phyloP scores from a whole-genome alignment of 2,113 vertebrate genomes.

The Atlantisia rogersi region DNA sequence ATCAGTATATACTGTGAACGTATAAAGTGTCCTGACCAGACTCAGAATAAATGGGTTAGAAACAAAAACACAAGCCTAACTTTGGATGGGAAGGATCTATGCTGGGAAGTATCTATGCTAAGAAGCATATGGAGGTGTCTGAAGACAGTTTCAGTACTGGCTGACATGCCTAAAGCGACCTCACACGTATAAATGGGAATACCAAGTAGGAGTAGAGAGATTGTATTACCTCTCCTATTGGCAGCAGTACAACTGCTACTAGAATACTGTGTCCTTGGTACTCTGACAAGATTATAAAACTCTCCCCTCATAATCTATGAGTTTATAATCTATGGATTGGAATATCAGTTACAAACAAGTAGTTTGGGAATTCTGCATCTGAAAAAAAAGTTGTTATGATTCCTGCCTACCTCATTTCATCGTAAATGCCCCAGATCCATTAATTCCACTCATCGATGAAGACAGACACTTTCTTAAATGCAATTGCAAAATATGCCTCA shows the following conservation, averaged over 20 bases:
- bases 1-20: accelerated
- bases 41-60: neutral
- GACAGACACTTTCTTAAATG: neutral
- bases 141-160: neutral
- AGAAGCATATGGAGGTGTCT: neutral
- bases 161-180: neutral
- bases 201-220: conserved; percentile 34
- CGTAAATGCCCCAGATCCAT: neutral
- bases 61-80: neutral
- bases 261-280: conserved; percentile 55
- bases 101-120: neutral
- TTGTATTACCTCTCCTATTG: conserved; percentile 28
- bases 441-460: neutral
- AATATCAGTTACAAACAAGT: neutral
- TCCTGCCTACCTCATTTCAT: neutral
- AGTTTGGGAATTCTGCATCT: neutral
- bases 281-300: neutral
- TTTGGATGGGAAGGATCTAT: neutral
- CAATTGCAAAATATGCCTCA: neutral
- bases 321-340: conserved; percentile 22
- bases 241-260: neutral
- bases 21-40: neutral
- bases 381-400: neutral
- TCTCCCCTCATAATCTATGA: neutral
- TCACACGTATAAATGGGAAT: neutral